phyloP scores from a whole-genome alignment of 2,797 vertebrate species.

The Acropternis orthonyx region DNA sequence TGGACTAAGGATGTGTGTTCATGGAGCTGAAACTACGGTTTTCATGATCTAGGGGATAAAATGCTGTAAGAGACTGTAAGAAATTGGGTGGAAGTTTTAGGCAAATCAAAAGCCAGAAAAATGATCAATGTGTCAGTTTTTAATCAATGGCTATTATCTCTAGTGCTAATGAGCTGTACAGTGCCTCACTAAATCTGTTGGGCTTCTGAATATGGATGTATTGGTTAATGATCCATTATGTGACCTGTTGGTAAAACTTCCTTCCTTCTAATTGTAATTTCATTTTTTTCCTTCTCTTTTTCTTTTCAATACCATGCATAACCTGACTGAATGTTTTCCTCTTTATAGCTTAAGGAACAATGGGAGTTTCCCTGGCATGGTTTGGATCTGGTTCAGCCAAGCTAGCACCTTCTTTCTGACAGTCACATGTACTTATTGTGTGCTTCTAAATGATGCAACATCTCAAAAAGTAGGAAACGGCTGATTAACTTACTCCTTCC shows the following conservation, averaged over 20 bases:
- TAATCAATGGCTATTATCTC: conserved; percentile 79
- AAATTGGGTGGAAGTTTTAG: neutral
- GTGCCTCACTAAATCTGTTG: conserved; percentile 49
- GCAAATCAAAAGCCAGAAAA: conserved; percentile 66
- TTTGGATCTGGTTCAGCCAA: neutral
- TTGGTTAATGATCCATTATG: conserved; percentile 75
- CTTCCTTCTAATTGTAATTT: conserved; percentile 74
- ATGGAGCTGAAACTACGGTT: neutral
- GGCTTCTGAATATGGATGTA: conserved; percentile 64
- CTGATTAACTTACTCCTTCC: neutral
- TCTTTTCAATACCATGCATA: neutral
- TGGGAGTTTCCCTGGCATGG: neutral
- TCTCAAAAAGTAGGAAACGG: neutral
- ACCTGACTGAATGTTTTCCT: neutral
- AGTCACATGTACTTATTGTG: fast-evolving
- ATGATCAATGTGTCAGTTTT: conserved; percentile 66
- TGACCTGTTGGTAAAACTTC: conserved; percentile 63
- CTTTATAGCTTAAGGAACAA: neutral
- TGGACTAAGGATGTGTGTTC: neutral
- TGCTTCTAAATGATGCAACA: neutral
- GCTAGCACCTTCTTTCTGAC: neutral
- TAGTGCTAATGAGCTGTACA: conserved; percentile 23
- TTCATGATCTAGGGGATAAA: neutral
- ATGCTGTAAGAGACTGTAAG: neutral
- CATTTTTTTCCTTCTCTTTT: neutral